Evolutionary conservation across 2,113 vertebrate species (phyloP), one percentile per base, ranked within the genome.

Genomic region (Ceuthmochares aereus): DNA sequence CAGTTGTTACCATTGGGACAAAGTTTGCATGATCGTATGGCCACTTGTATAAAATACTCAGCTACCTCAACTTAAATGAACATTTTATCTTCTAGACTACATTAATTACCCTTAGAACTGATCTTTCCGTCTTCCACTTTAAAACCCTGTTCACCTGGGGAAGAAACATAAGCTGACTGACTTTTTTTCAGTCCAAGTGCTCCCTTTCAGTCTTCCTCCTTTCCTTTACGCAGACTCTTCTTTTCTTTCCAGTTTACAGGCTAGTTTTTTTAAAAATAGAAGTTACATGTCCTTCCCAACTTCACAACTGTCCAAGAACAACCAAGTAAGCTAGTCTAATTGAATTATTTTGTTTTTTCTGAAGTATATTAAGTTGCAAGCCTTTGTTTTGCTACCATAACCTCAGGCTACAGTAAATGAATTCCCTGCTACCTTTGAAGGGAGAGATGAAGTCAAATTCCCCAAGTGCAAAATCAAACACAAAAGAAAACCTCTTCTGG

Each of bases 401-500:
- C 98, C 98, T 96, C 94, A 40, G 98, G 98, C 97, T 96, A 97
- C 97, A 98, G 98, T 98, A 98, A 99, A 99, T 98, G 97, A 98
- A 98, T 98, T 98, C 97, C 95, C 97, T 97, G 96, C 97, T 98
- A 97, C 88, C 90, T 99, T 98, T 98, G 98, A 99, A 98, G 96
- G 96, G 94, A 96, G 96, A 98, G 97, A 98, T 98, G 97, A 98
- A 98, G 97, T 97, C 98, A 98, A 98, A 98, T 96, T 97, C 98
- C 98, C 97, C 96, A 98, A 98, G 97, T 98, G 94, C 95, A 97
- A 98, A 98, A 98, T 98, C 98, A 98, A 98, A 98, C 96, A 98
- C 97, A 98, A 98, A 98, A 98, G 93, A 98, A 97, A 98, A 87
- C 81, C 96, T 97, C 96, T 84, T 97, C 98, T 96, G 94, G 83